Evolutionary conservation across 2,113 vertebrate genomes (phyloP), one percentile per base, ranked within the genome.

Genomic region (Tenrec ecaudatus): DNA sequence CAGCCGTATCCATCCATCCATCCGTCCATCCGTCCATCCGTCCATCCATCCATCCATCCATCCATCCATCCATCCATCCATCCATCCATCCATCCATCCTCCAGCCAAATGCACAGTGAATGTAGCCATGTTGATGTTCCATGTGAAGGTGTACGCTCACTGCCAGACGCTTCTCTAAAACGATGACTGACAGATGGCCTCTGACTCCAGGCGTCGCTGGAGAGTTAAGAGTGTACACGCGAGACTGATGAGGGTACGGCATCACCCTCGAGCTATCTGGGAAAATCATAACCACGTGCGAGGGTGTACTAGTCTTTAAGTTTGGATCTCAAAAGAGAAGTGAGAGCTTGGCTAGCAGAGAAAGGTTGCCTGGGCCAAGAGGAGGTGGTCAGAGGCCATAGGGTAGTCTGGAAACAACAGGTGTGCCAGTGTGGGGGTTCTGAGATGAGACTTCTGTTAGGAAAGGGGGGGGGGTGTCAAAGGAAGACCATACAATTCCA

Each of bases 81-180:
- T 14, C 47, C 47, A 53, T 10, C 5, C 47, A 12, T 14, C 47
- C 47, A 10, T 57, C 86, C 53, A 22, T 71, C 58, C 38, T 83
- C 47, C 47, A 14, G 47, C 47, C 22, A 62, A 25, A 80, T 47
- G 23, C 33, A 29, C 20, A 69, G 66, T 36, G 76, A 53, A 40
- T 82, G 40, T 40, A 33, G 76, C 0, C 19, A 7, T 36, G 38
- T 22, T 89, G 90, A 86, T 27, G 53, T 77, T 78, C 33, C n/a
- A 57, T 62, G 66, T 86, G 40, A 81, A 86, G n/a, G 16, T 69
- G 4, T 68, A 82, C 91, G 88, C 31, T 47, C 38, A 36, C 9
- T 23, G 40, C 47, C 36, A 78, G 71, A 66, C 17, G 58, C 57
- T 95, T 83, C 23, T 60, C 40, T 40, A 83, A 88, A 94, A 90